Base-by-base conservation (phyloP, 2,113 vertebrate species). In the Panthera tigris region DNA sequence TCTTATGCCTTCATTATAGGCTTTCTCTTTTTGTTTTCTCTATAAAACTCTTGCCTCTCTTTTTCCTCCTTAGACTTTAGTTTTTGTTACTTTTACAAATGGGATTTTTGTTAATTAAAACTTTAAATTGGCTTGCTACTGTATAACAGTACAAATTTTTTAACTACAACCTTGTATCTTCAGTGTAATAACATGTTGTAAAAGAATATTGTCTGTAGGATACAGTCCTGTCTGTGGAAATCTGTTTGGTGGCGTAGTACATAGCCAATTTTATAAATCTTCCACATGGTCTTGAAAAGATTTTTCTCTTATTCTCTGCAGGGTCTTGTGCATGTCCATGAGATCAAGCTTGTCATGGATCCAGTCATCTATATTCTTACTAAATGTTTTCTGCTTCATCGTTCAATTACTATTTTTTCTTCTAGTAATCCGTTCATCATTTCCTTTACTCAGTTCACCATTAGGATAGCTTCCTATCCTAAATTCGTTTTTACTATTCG, bases 11-110 rank as follows among this genome's bases (percentile, higher is more conserved):
- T 96, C 69, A 57, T 52, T 93, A 21, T 15, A 79, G 81, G 16
- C 41, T 95, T 92, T 89, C n/a, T 18, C 4, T 81, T 91, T 94
- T 84, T 21, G 55, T 66, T 84, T 91, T 83, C 25, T 88, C 21
- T 65, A 41, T 79, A 85, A 92, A 85, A 61, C 23, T 91, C 52
- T 76, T 68, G 1, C 9, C 39, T 80, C 5, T 50, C 45, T n/a
- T 80, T 81, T 81, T 85, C 29, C 55, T n/a, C 45, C 76, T 73
- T 78, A 63, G 39, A 66, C 57, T 66, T 78, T 71, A 27, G 21
- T 52, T 91, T 86, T 91, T 71, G 29, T 91, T 80, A 61, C 69
- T 76, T 5, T 89, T 84, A 88, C 2, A 91, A 91, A 74, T 80
- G 27, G 11, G 14, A 19, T 74, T 92, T 82, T 93, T 83, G 45